Evolutionary conservation across 2,888 invertebrate species (phyloP).

Genomic region (Dendrolimus houi): DNA sequence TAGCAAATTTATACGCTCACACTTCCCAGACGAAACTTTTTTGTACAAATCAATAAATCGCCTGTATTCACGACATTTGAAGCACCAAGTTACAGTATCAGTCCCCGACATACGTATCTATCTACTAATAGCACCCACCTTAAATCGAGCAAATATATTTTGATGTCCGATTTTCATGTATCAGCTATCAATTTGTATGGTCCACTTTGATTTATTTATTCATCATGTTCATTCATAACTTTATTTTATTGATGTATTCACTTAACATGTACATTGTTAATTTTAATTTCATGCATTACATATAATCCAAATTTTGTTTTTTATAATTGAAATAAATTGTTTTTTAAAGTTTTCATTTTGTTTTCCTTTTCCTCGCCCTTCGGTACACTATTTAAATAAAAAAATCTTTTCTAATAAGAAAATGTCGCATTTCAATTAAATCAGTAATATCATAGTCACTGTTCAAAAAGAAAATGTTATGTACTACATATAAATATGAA

Average conservation of each 20-base stretch:
- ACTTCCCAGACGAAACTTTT: conserved; percentile 65
- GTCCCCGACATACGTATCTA: conserved; percentile 39
- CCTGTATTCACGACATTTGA: conserved; percentile 54
- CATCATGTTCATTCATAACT: conserved; percentile 7
- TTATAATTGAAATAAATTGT: conserved; percentile 30
- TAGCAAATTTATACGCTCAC: conserved; percentile 65
- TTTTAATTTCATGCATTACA: neutral
- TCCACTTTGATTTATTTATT: conserved; percentile 19
- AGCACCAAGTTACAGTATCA: conserved; percentile 50
- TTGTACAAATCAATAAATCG: conserved; percentile 52
- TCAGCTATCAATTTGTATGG: conserved; percentile 19
- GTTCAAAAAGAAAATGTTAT: too few relatives aligned
- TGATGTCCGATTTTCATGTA: conserved; percentile 18
- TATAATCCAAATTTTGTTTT: conserved; percentile 16
- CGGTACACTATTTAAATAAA: neutral
- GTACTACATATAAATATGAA: too few relatives aligned
- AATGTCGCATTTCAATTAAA: neutral
- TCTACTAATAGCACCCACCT: conserved; percentile 64
- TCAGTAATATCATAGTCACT: too few relatives aligned
- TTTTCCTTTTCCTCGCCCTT: conserved; percentile 17
- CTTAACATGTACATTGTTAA: conserved; percentile 17
- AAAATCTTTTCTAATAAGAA: neutral
- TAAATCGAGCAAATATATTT: conserved; percentile 38
- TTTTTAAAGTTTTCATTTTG: conserved; percentile 21
- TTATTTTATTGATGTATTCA: conserved; percentile 17